Conservation (phyloP, 2,797 vertebrate genomes). For the Rhinogobio ventralis region DNA sequence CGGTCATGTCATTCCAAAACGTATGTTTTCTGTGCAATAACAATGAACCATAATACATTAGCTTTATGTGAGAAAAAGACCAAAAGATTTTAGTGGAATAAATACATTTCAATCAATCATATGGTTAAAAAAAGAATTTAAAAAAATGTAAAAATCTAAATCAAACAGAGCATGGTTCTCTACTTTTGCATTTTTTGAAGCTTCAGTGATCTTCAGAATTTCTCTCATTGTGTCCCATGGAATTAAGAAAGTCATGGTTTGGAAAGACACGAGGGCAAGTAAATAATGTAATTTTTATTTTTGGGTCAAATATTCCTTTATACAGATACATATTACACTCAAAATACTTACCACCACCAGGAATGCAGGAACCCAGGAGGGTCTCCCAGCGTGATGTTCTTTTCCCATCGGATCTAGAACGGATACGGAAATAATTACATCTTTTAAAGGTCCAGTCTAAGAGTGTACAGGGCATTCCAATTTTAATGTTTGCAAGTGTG, state of each 20-base stretch:
- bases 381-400: slow-evolving; percentile 97
- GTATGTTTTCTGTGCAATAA: background rate
- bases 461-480: background rate
- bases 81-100: background rate
- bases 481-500: background rate
- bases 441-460: background rate
- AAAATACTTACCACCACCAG: slow-evolving; percentile 95
- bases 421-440: background rate
- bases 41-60: background rate
- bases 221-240: background rate
- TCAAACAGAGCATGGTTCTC: too few relatives aligned
- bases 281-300: background rate
- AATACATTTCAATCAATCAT: background rate
- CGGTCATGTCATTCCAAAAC: background rate
- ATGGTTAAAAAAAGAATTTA: background rate
- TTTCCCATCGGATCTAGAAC: slow-evolving; percentile 96
- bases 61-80: background rate
- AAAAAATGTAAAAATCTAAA: too few relatives aligned
- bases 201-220: background rate
- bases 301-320: too few relatives aligned
- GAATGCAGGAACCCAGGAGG: slow-evolving; percentile 98
- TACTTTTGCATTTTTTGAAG: background rate
- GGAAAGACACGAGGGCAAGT: background rate
- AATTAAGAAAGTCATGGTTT: background rate
- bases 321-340: background rate